phyloP scores from a whole-genome alignment of 1,140 invertebrate species.

The Lepidurus arcticus region DNA sequence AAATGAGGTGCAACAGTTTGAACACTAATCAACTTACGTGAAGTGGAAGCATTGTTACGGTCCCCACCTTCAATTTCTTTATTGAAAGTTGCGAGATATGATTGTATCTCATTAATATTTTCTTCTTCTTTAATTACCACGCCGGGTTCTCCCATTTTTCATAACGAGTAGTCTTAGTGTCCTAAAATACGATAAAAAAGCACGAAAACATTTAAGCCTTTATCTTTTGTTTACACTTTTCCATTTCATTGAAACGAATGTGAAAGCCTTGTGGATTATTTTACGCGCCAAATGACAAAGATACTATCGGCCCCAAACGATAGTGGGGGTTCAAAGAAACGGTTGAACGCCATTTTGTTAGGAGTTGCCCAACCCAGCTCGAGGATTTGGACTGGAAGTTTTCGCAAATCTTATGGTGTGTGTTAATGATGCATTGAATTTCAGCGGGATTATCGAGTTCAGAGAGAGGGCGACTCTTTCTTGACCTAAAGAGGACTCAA shows the following conservation, averaged over 20 bases:
- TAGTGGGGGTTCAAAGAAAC: not conserved
- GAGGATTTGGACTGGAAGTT: not conserved
- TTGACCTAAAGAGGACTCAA: not conserved
- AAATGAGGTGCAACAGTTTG: not conserved
- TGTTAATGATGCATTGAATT: slow-evolving; percentile 12
- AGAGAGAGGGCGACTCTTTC: not conserved
- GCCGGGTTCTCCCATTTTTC: not conserved
- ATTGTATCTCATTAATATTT: slow-evolving; percentile 68
- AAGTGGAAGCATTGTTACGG: slow-evolving; percentile 42
- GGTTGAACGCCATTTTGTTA: not conserved
- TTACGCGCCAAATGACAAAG: not conserved
- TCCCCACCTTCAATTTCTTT: slow-evolving; percentile 69
- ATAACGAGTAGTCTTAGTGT: not conserved
- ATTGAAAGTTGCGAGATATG: slow-evolving; percentile 75
- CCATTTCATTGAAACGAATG: no score
- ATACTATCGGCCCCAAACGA: not conserved
- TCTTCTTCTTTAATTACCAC: slow-evolving; percentile 40
- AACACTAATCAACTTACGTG: slow-evolving; percentile 37
- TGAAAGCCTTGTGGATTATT: not conserved
- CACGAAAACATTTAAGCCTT: no score
- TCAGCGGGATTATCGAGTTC: slow-evolving; percentile 13
- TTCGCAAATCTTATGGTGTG: not conserved
- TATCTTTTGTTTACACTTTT: no score
- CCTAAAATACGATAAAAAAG: no score
- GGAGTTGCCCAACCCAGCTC: not conserved